Percentiles rank a stretch among this genome's conserved stretches.
Evolutionary conservation across 2,113 vertebrate species (phyloP).

Genomic region (Narcine bancroftii): DNA sequence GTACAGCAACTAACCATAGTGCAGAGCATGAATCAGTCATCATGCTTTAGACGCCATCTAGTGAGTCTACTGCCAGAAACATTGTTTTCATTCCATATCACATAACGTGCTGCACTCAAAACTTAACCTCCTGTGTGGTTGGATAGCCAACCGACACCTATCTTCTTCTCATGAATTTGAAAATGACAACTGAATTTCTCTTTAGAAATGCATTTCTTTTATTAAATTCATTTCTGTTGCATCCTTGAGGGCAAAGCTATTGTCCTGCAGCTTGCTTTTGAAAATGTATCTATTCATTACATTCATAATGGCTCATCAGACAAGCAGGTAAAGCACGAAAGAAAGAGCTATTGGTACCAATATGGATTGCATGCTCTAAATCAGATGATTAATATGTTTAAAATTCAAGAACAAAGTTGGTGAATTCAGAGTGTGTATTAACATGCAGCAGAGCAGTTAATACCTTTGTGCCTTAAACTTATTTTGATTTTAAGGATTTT

Average conservation of each 20-base stretch:
- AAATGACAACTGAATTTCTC: neutral
- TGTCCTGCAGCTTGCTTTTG: too few species aligned
- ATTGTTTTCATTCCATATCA: neutral
- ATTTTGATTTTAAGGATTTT: neutral
- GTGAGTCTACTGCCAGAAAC: neutral
- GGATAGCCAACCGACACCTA: neutral
- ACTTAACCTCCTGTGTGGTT: neutral
- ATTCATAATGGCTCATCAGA: neutral
- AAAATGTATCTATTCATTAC: neutral
- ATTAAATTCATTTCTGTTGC: neutral
- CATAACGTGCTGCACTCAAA: neutral
- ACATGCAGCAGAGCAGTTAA: neutral
- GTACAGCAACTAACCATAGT: slow-evolving; percentile 22
- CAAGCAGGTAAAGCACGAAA: neutral
- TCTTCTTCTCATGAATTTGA: neutral
- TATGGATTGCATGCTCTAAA: neutral
- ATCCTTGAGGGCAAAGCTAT: neutral
- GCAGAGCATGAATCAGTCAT: neutral
- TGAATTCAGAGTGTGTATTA: neutral
- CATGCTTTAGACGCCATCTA: slow-evolving; percentile 29
- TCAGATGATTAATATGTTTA: neutral
- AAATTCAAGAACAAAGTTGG: neutral
- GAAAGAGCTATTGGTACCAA: neutral
- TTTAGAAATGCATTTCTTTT: neutral
- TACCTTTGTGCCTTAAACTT: neutral